Evolutionary conservation across 1,140 invertebrate species (phyloP).

Genomic region (Listronotus bonariensis): DNA sequence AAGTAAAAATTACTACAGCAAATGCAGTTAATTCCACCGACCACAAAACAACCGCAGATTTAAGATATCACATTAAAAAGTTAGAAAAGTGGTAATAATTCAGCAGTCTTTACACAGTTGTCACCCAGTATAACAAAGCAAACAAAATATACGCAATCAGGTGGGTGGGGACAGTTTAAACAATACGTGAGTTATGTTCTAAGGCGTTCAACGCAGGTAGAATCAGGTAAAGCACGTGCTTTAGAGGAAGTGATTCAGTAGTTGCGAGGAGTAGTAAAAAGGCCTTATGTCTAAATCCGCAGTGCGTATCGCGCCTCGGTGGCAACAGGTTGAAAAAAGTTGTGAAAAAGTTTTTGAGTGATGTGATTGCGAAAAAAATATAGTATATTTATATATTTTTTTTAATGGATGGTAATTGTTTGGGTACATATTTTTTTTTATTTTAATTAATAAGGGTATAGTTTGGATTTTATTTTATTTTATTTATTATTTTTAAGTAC

Average conservation of each 20-base stretch:
- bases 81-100: no score
- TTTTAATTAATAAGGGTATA: no score
- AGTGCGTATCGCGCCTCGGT: conserved; percentile 19
- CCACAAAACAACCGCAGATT: no score
- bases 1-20: no score
- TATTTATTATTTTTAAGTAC: no score
- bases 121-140: conserved; percentile 8
- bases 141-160: conserved; percentile 12
- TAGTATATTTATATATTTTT: background rate
- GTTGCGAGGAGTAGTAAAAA: conserved; percentile 10
- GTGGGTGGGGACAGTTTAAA: conserved; percentile 30
- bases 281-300: conserved; percentile 1
- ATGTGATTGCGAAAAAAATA: background rate
- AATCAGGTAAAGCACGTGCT: conserved; percentile 36
- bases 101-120: background rate
- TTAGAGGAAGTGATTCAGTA: conserved; percentile 36
- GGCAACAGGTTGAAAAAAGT: conserved; percentile 14
- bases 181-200: conserved; percentile 26
- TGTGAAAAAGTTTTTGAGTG: background rate
- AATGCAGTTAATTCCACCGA: no score
- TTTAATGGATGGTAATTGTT: no score
- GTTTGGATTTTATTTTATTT: no score
- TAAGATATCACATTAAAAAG: no score
- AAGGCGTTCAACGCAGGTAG: conserved; percentile 20
- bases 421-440: no score